Evolutionary conservation across 2,888 invertebrate species (phyloP).

Genomic region (Drosophila nigricruria): DNA sequence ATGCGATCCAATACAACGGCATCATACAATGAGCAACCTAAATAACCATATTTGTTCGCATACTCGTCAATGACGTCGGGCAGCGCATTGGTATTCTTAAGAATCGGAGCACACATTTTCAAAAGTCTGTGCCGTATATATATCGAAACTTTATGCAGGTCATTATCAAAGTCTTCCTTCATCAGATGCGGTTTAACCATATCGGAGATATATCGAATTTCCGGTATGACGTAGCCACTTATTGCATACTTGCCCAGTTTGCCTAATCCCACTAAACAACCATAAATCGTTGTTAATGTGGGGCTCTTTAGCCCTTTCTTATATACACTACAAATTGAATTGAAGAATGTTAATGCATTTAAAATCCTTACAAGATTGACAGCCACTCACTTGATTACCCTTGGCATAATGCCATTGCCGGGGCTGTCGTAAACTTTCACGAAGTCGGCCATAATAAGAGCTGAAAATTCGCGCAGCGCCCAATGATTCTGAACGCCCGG

Average conservation of each 20-base stretch:
- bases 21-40: constrained; percentile 30
- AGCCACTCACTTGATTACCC: constrained; percentile 35
- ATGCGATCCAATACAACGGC: constrained; percentile 22
- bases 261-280: constrained; percentile 44
- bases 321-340: constrained; percentile 33
- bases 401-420: constrained; percentile 18
- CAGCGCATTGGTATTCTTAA: constrained; percentile 13
- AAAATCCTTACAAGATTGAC: not conserved
- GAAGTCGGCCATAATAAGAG: constrained; percentile 34
- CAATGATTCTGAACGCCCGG: constrained; percentile 36
- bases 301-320: constrained; percentile 17
- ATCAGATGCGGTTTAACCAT: constrained; percentile 29
- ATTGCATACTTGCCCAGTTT: constrained; percentile 44
- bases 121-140: constrained; percentile 46
- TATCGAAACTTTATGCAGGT: constrained; percentile 12
- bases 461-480: constrained; percentile 46
- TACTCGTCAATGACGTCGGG: constrained; percentile 23
- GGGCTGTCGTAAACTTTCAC: constrained; percentile 4
- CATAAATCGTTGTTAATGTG: constrained; percentile 45
- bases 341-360: not conserved
- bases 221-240: constrained; percentile 29
- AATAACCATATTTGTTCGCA: constrained; percentile 21
- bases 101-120: constrained; percentile 41
- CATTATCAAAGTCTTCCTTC: not conserved
- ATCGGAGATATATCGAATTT: constrained; percentile 31